These are phyloP conservation scores for Platygyra sinensis DNA, from an alignment of 64 coral and sea anemone species.

Conservation along the genomic window DNA sequence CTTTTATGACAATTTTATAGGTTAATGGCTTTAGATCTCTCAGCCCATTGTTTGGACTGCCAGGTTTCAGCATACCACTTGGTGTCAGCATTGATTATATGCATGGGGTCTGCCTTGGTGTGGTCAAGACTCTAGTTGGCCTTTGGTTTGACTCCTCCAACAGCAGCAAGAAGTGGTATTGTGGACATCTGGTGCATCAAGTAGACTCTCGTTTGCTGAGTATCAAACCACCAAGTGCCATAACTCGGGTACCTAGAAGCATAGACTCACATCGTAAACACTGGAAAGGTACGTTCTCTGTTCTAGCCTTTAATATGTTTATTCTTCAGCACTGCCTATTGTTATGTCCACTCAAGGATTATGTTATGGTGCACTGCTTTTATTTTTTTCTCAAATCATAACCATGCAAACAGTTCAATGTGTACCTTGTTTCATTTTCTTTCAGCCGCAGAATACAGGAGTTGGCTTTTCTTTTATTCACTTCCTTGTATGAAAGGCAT, in stretches of 20 bases:
- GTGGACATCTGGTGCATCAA: slow-evolving; percentile 54
- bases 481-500: slow-evolving; percentile 63
- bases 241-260: slow-evolving; percentile 49
- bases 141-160: slow-evolving; percentile 65
- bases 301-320: slow-evolving; percentile 7
- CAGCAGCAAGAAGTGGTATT: slow-evolving; percentile 61
- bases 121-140: slow-evolving; percentile 57
- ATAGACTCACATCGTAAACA: slow-evolving; percentile 52
- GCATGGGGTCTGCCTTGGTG: slow-evolving; percentile 73
- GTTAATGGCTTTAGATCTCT: slow-evolving; percentile 58
- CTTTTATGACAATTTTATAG: background rate
- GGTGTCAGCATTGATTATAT: slow-evolving; percentile 66
- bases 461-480: slow-evolving; percentile 56
- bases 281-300: slow-evolving; percentile 60
- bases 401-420: background rate
- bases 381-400: slow-evolving; percentile 8
- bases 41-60: slow-evolving; percentile 45
- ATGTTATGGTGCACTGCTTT: slow-evolving; percentile 6
- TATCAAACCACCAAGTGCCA: slow-evolving; percentile 57
- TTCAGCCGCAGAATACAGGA: slow-evolving; percentile 65
- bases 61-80: slow-evolving; percentile 48
- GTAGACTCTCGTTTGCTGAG: slow-evolving; percentile 45
- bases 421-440: slow-evolving; percentile 25
- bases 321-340: background rate
- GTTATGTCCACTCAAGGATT: background rate